Evolutionary conservation across 2,797 vertebrate species (phyloP).

Genomic region (Potorous gilbertii): DNA sequence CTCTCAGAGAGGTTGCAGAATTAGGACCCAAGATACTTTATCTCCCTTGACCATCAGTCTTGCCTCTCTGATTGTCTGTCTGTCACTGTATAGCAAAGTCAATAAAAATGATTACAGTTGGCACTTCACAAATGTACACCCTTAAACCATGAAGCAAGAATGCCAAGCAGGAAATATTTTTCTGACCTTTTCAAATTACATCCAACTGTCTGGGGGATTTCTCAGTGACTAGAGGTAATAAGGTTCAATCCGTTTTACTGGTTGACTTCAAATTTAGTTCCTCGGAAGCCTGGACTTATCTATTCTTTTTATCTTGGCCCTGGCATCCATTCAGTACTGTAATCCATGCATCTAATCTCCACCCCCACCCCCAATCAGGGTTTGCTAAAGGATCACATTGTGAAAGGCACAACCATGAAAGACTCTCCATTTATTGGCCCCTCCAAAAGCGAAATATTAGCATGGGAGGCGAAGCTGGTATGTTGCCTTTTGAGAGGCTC

Average conservation of each 20-base stretch:
- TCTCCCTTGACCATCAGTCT: conserved; percentile 79
- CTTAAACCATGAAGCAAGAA: conserved; percentile 86
- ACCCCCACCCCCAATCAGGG: conserved; percentile 72
- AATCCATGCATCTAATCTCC: conserved; percentile 85
- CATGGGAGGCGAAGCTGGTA: conserved; percentile 82
- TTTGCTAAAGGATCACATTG: conserved; percentile 84
- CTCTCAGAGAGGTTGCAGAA: conserved; percentile 69
- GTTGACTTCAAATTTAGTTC: conserved; percentile 87
- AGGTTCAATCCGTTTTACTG: conserved; percentile 87
- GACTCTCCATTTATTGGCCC: conserved; percentile 79
- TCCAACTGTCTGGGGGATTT: conserved; percentile 88
- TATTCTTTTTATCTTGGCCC: conserved; percentile 85
- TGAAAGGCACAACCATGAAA: conserved; percentile 83
- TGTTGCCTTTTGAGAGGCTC: conserved; percentile 81
- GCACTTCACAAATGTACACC: conserved; percentile 84
- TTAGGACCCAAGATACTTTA: conserved; percentile 65
- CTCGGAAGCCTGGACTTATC: conserved; percentile 84
- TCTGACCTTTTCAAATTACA: conserved; percentile 89
- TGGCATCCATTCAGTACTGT: conserved; percentile 84
- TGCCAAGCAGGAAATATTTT: conserved; percentile 84
- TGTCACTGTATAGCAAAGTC: conserved; percentile 85
- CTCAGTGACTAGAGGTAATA: conserved; percentile 88
- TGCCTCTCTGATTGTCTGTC: conserved; percentile 81
- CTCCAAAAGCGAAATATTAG: conserved; percentile 82
- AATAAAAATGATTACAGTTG: conserved; percentile 87